Evolutionary conservation across 2,113 vertebrate species (phyloP).

Genomic region (Machaerirhynchus nigripectus): DNA sequence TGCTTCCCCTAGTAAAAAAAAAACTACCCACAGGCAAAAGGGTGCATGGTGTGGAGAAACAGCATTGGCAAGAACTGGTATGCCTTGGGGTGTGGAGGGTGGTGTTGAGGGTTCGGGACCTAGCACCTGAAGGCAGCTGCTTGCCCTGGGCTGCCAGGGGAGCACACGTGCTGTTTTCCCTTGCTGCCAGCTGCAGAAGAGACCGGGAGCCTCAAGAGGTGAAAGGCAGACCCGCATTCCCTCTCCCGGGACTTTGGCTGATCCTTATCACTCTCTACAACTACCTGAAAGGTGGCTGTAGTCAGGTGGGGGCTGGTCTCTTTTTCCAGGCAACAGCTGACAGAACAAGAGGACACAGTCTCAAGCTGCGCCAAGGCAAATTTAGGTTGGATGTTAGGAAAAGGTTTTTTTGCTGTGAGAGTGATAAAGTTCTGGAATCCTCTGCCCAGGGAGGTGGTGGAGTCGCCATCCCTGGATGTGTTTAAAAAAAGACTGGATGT

Average conservation of each 20-base stretch:
- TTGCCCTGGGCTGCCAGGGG: background rate
- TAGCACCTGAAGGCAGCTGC: background rate
- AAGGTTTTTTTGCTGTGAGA: too few species aligned
- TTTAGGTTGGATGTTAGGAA: too few species aligned
- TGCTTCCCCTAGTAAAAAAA: background rate
- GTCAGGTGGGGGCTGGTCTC: too few species aligned
- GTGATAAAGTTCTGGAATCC: too few species aligned
- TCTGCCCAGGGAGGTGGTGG: too few species aligned
- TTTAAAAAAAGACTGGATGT: too few species aligned
- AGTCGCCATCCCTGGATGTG: too few species aligned
- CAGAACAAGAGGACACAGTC: too few species aligned
- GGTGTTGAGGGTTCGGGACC: background rate
- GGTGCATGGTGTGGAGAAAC: rapidly evolving
- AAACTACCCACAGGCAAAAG: background rate
- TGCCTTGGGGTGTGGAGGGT: background rate
- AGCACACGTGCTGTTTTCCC: rapidly evolving
- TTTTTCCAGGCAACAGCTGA: too few species aligned
- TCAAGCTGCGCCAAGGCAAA: too few species aligned
- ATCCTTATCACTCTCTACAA: too few species aligned
- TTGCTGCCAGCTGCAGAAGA: background rate
- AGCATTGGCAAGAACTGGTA: background rate
- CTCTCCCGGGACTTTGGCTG: background rate
- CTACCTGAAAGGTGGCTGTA: too few species aligned
- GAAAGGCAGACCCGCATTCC: rapidly evolving
- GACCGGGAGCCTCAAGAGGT: rapidly evolving